These are phyloP conservation scores for Centrocercus urophasianus DNA, from an alignment of 2,113 vertebrate genomes.

Conservation along the genomic window DNA sequence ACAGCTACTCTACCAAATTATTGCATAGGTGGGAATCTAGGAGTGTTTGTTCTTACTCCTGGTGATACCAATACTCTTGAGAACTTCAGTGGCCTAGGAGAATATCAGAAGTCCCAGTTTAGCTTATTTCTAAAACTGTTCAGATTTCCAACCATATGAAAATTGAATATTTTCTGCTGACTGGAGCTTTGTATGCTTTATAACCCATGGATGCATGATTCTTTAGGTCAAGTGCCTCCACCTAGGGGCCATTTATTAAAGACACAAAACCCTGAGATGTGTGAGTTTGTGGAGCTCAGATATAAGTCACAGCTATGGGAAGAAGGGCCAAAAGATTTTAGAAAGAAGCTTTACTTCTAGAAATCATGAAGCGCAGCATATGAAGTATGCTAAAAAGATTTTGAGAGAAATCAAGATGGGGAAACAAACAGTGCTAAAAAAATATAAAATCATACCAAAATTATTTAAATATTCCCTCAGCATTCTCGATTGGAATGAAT, in stretches of 20 bases:
- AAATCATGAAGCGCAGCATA: background rate
- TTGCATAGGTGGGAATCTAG: background rate
- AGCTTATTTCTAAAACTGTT: background rate
- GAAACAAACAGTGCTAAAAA: background rate
- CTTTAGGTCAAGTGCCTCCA: background rate
- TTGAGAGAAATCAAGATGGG: background rate
- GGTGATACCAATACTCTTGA: background rate
- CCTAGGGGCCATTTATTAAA: background rate
- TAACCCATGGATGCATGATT: fast-evolving
- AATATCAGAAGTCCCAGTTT: background rate
- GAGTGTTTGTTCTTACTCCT: background rate
- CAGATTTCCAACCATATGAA: background rate
- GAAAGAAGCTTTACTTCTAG: background rate
- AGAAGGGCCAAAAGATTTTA: background rate
- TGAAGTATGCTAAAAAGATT: background rate
- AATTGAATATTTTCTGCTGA: background rate
- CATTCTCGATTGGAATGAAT: background rate
- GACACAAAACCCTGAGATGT: fast-evolving
- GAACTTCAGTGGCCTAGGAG: background rate
- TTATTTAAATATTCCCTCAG: background rate
- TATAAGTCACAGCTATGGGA: background rate
- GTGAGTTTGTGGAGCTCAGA: background rate
- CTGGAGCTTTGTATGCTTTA: background rate
- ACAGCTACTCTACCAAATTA: background rate
- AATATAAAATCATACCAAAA: background rate